These are phyloP conservation scores for Amphipyra tragopoginis DNA, from an alignment of 2,888 invertebrate species.

Conservation along the genomic window DNA sequence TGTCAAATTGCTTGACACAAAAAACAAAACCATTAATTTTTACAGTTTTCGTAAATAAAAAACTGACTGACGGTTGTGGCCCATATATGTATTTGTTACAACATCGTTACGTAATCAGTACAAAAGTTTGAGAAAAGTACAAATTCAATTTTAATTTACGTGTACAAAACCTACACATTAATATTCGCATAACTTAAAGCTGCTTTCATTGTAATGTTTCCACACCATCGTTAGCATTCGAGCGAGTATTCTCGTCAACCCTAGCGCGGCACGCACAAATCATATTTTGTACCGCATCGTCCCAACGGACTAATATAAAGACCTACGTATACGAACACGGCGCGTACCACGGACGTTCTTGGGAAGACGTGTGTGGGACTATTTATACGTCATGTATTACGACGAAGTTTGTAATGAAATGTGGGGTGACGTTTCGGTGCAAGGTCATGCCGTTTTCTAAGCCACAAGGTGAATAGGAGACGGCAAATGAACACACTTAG, in stretches of 20 bases:
- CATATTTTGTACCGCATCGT: conserved; percentile 49
- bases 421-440: conserved; percentile 4
- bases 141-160: no score
- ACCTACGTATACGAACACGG: conserved; percentile 24
- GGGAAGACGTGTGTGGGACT: background rate
- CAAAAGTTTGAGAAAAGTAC: no score
- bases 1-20: no score
- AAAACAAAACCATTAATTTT: no score
- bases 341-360: conserved; percentile 6
- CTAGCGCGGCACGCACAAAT: conserved; percentile 54
- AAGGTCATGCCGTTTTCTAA: background rate
- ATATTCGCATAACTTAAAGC: conserved; percentile 5
- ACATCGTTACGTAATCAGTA: no score
- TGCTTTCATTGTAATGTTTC: background rate
- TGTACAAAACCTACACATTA: background rate
- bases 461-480: no score
- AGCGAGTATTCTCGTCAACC: conserved; percentile 22
- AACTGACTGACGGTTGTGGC: no score
- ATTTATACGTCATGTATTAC: conserved; percentile 3
- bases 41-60: no score
- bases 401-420: conserved; percentile 3
- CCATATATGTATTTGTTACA: no score
- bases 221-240: background rate
- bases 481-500: no score
- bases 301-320: conserved; percentile 30